Percentiles rank a stretch among this genome's conserved stretches.
These are phyloP conservation scores for Erinaceus europaeus DNA, from an alignment of 2,113 vertebrate genomes.

Conservation along the genomic window DNA sequence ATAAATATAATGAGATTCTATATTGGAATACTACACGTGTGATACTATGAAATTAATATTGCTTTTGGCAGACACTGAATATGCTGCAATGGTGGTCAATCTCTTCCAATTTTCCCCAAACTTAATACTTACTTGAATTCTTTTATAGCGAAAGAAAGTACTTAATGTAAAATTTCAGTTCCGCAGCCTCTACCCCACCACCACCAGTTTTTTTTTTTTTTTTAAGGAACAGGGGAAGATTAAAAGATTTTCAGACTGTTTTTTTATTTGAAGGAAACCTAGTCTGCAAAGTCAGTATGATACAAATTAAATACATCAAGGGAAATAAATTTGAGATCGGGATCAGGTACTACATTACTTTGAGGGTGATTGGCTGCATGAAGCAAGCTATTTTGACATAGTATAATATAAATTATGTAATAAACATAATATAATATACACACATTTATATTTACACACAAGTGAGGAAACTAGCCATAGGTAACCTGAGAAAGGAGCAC, in stretches of 20 bases:
- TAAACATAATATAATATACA: no score
- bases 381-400: slow-evolving; percentile 40
- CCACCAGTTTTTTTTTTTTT: neutral
- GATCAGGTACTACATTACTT: neutral
- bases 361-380: slow-evolving; percentile 39
- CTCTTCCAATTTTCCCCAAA: slow-evolving; percentile 23
- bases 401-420: no score
- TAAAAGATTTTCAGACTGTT: slow-evolving; percentile 46
- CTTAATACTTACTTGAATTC: neutral
- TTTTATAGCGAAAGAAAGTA: neutral
- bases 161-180: neutral
- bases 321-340: slow-evolving; percentile 44
- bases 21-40: neutral
- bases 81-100: neutral
- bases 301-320: slow-evolving; percentile 41
- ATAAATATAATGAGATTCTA: neutral
- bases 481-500: no score
- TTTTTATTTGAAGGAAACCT: slow-evolving; percentile 33
- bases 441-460: no score
- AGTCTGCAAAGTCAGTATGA: slow-evolving; percentile 61
- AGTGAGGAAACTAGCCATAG: no score
- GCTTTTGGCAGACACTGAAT: neutral
- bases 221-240: neutral
- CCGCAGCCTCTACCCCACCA: no score
- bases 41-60: neutral